Evolutionary conservation across 2,888 invertebrate genomes (phyloP).

Genomic region (Seira sanloemensis): DNA sequence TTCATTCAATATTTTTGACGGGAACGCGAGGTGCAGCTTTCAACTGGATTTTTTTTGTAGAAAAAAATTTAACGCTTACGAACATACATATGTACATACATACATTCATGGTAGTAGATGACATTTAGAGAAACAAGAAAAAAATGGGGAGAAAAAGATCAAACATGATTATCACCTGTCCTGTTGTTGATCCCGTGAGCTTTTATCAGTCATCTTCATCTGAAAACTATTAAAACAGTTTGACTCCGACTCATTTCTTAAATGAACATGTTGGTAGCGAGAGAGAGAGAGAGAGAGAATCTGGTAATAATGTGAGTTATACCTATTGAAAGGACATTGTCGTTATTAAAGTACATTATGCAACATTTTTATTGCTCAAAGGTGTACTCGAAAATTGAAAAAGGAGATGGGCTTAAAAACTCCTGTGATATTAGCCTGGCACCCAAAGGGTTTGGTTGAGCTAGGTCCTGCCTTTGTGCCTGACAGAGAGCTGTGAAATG

Average conservation of each 20-base stretch:
- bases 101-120: no score
- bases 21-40: neutral
- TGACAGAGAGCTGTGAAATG: neutral
- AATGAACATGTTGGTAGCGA: neutral
- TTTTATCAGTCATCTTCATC: slow-evolving; percentile 33
- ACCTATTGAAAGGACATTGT: neutral
- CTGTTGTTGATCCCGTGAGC: slow-evolving; percentile 21
- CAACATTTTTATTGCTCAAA: neutral
- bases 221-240: neutral
- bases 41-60: neutral
- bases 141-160: slow-evolving; percentile 30
- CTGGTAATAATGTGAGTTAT: neutral
- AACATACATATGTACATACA: no score
- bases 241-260: neutral
- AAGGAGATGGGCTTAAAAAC: no score
- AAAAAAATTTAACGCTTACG: neutral
- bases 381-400: neutral
- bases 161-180: slow-evolving; percentile 44
- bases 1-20: slow-evolving; percentile 4
- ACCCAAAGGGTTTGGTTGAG: slow-evolving; percentile 28
- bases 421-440: neutral
- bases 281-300: neutral
- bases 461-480: slow-evolving; percentile 21
- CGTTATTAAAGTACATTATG: no score
- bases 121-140: neutral